Base-by-base conservation (phyloP, 2,113 vertebrate genomes). In the Tupaia chinensis region DNA sequence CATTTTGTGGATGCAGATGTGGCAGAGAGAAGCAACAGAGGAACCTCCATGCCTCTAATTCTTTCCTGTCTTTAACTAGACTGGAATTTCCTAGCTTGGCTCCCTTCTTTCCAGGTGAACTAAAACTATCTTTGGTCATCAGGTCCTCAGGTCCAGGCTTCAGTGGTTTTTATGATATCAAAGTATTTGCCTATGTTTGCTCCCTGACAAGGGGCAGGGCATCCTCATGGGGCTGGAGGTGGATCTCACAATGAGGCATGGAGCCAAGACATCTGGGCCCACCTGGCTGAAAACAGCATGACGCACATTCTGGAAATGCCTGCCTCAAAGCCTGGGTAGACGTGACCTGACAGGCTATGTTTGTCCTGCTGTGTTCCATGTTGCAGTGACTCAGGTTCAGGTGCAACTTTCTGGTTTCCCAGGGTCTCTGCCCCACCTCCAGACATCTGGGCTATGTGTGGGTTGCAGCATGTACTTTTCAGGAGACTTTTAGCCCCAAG, bases 271-370 rank as follows among this genome's bases (percentile, higher is more conserved):
- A 89, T 34, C 74, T 72, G 89, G 96, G 77, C 74, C 94, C 79
- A 96, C 95, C 87, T 86, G 80, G 73, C 17, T 90, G 95, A 82
- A 94, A 97, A 95, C 74, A 95, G 34, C 82, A 84, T 97, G 95
- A 95, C 89, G 94, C 87, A 87, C 32, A 20, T 68, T 81, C 85
- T 91, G 66, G 96, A 96, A 91, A 96, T 6, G 60, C 34, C 77
- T 84, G 74, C 73, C 72, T 82, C 44, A 81, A 80, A 83, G n/a
- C 83, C 72, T 44, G 54, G 63, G 34, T 27, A 87, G 94, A 95
- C 77, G 0, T 91, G 97, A 97, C 58, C 61, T 69, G 90, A 97
- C 96, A 96, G 82, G 96, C 89, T 92, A 54, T 94, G 76, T 96
- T 81, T 96, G 94, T 87, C 91, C n/a, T 80, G 34, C 60, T 72